Conservation (phyloP, 2,797 vertebrate genomes). For the Allobates femoralis region DNA sequence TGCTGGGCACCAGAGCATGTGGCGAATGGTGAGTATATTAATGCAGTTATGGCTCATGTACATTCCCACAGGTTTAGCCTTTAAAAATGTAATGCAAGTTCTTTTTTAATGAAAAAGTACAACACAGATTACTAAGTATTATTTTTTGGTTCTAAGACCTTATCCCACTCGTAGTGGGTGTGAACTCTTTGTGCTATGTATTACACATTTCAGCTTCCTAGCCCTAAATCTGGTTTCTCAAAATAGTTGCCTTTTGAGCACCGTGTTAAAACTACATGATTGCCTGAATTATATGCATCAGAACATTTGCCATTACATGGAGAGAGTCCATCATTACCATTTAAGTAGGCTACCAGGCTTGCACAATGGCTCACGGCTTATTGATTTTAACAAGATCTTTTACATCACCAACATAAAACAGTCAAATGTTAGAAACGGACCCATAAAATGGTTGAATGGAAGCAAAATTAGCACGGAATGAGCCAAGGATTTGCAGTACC, state of each 20-base stretch:
- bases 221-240: background rate
- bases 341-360: background rate
- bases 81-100: background rate
- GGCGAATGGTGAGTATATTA: too few relatives aligned
- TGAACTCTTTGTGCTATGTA: background rate
- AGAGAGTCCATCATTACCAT: background rate
- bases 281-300: background rate
- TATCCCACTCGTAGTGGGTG: background rate
- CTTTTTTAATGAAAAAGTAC: background rate
- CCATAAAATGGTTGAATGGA: conserved; percentile 27
- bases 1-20: too few relatives aligned
- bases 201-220: background rate
- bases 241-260: background rate
- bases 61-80: too few relatives aligned
- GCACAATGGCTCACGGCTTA: background rate
- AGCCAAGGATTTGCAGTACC: background rate
- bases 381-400: conserved; percentile 19
- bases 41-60: too few relatives aligned
- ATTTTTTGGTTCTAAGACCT: background rate
- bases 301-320: background rate
- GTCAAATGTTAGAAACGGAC: background rate
- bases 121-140: background rate
- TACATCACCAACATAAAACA: conserved; percentile 2
- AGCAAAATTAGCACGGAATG: conserved; percentile 1
- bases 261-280: background rate